Conservation (phyloP, 2,113 vertebrate species). For the Melanerpes formicivorus region DNA sequence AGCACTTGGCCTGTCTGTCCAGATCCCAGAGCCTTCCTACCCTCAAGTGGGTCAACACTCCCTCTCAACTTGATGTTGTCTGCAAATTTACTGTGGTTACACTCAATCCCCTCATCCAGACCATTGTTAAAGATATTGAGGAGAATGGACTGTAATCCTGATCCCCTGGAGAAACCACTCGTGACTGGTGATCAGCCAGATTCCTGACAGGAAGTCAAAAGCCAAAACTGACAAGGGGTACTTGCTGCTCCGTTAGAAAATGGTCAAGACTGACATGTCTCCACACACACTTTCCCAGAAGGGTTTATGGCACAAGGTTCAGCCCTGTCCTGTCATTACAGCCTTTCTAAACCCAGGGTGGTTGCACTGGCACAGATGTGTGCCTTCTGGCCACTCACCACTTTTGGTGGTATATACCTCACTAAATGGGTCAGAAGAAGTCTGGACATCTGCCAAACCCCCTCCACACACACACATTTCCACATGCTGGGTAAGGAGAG, state of each 20-base stretch:
- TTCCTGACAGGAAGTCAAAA: slow-evolving; percentile 40
- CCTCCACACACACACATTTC: background rate
- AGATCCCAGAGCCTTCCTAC: too few species aligned
- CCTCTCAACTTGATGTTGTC: background rate
- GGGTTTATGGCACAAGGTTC: background rate
- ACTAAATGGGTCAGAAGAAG: background rate
- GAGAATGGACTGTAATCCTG: background rate
- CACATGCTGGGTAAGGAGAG: background rate
- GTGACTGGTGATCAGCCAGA: too few species aligned
- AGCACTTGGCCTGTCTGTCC: too few species aligned
- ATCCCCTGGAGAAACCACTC: background rate
- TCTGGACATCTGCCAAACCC: background rate
- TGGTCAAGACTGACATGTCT: background rate
- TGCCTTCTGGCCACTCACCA: background rate
- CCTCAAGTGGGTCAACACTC: background rate
- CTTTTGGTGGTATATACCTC: background rate
- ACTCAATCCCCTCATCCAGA: background rate
- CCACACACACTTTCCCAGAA: background rate
- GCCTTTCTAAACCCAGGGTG: background rate
- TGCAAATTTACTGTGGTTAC: background rate
- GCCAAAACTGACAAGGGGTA: slow-evolving; percentile 18
- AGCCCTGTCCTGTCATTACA: background rate
- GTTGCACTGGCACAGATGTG: background rate
- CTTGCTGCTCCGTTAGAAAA: background rate
- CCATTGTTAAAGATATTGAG: background rate